Evolutionary conservation across 2,113 vertebrate genomes (phyloP).

Genomic region (Grammatotria lemairii): DNA sequence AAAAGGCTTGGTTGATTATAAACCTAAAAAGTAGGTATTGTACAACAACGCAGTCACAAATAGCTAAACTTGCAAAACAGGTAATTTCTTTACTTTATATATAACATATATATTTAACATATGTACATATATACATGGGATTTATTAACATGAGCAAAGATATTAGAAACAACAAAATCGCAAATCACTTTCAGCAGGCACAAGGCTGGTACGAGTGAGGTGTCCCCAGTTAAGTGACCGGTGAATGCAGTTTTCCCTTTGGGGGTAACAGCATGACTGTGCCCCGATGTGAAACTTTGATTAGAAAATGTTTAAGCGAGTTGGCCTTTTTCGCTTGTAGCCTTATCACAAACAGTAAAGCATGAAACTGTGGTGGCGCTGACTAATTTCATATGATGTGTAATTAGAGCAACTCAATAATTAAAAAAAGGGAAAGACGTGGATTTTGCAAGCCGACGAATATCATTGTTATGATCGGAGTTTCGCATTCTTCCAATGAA

Average conservation of each 20-base stretch:
- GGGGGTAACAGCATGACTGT: not conserved
- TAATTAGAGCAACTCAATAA: not conserved
- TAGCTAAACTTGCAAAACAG: not conserved
- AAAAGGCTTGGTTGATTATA: not conserved
- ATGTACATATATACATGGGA: not conserved
- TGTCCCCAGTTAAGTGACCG: not conserved
- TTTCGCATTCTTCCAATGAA: not conserved
- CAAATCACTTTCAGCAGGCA: not conserved
- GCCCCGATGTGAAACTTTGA: not conserved
- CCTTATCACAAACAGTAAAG: not conserved
- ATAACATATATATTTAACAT: not conserved
- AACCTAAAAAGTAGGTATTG: not conserved
- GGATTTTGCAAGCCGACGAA: not conserved
- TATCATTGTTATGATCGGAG: not conserved
- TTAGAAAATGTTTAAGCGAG: not conserved
- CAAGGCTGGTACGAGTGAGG: not conserved
- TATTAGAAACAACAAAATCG: not conserved
- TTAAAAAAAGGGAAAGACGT: not conserved
- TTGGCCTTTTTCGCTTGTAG: not conserved
- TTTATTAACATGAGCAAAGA: not conserved
- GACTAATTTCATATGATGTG: not conserved
- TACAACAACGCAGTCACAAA: not conserved
- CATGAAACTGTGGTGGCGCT: not conserved
- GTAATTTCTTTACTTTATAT: not conserved
- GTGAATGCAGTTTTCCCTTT: not conserved